Percentiles rank a stretch among this genome's conserved stretches.
phyloP scores from a whole-genome alignment of 2,113 vertebrate species.

The Emydura subglobosa region DNA sequence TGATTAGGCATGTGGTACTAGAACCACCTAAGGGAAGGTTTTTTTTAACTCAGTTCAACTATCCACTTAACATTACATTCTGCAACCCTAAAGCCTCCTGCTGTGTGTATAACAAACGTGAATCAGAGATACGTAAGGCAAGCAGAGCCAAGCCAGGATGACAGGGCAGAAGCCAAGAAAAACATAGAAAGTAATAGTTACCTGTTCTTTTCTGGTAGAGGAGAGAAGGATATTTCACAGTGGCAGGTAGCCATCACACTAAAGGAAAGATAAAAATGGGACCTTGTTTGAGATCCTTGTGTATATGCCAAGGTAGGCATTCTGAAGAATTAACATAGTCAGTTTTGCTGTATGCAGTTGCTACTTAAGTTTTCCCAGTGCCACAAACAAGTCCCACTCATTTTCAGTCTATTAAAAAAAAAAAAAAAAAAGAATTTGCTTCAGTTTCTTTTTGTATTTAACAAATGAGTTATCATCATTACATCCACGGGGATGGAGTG shows the following conservation, averaged over 20 bases:
- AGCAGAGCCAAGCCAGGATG: not conserved
- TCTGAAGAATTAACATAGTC: not conserved
- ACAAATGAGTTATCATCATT: not conserved
- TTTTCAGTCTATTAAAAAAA: not conserved
- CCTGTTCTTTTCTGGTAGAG: not conserved
- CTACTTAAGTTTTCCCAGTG: accelerated
- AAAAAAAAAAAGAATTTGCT: not conserved
- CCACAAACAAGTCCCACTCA: not conserved
- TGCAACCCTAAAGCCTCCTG: not conserved
- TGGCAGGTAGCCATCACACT: not conserved
- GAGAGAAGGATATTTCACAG: not conserved
- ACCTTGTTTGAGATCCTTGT: not conserved
- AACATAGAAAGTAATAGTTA: not conserved
- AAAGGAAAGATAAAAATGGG: not conserved
- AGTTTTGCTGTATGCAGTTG: not conserved
- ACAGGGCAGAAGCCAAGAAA: not conserved
- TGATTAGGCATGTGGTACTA: not conserved
- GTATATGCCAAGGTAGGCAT: not conserved
- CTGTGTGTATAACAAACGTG: not conserved
- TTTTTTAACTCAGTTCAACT: not conserved
- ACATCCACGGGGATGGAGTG: not conserved
- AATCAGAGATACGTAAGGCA: not conserved
- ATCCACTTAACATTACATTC: accelerated
- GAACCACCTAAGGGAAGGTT: not conserved
- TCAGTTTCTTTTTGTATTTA: not conserved